Evolutionary conservation across 1,140 invertebrate genomes (phyloP).

Genomic region (Rhopalosiphum maidis): DNA sequence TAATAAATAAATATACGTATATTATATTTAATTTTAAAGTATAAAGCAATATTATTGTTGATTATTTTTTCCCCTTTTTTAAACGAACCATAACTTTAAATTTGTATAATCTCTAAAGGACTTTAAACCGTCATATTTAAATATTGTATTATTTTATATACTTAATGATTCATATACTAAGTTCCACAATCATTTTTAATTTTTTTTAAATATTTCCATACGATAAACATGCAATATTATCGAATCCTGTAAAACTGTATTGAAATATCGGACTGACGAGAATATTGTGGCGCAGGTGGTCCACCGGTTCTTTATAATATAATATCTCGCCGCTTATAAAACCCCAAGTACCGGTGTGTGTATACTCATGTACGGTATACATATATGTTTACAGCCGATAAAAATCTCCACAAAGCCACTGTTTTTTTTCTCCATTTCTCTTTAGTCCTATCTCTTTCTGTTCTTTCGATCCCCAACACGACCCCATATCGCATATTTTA

Average conservation of each 20-base stretch:
- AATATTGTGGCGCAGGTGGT: conserved; percentile 50
- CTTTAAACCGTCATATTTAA: no score
- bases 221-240: background rate
- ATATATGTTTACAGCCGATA: conserved; percentile 31
- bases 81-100: background rate
- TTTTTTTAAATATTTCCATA: background rate
- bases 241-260: background rate
- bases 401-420: conserved; percentile 53
- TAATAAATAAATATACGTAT: background rate
- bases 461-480: conserved; percentile 34
- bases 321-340: conserved; percentile 49
- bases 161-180: background rate
- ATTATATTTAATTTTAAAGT: background rate
- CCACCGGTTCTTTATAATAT: conserved; percentile 25
- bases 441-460: background rate
- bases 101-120: no score
- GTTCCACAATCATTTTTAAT: background rate
- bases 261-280: background rate
- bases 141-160: no score
- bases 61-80: background rate
- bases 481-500: conserved; percentile 52
- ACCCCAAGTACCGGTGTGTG: conserved; percentile 47
- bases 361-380: background rate
- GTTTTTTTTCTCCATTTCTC: conserved; percentile 42
- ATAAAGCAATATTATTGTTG: background rate